These are phyloP conservation scores for Oncorhynchus gorbuscha DNA, from an alignment of 2,113 vertebrate species.

Conservation along the genomic window DNA sequence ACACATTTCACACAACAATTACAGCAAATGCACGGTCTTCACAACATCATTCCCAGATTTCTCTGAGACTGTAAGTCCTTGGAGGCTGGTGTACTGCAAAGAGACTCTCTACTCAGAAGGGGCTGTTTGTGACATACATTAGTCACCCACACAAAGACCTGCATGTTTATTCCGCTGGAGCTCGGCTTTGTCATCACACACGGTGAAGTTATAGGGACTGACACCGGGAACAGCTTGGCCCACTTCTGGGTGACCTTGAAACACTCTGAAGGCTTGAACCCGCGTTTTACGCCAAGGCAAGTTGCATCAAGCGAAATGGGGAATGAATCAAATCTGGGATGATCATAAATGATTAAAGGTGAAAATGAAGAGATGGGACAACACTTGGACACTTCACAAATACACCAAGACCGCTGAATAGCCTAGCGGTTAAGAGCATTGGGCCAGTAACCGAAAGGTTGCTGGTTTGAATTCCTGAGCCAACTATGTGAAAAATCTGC, in stretches of 20 bases:
- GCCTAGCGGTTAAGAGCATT: too few relatives aligned
- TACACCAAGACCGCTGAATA: constrained; percentile 19
- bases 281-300: constrained; percentile 19
- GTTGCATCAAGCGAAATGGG: constrained; percentile 28
- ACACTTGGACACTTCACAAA: constrained; percentile 15
- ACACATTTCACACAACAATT: too few relatives aligned
- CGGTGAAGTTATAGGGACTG: constrained; percentile 63
- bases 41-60: too few relatives aligned
- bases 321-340: constrained; percentile 46
- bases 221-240: constrained; percentile 75
- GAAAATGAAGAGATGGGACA: constrained; percentile 25
- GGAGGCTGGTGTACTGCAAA: background rate
- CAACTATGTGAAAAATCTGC: too few relatives aligned
- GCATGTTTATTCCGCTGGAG: constrained; percentile 53
- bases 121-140: constrained; percentile 20
- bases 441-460: too few relatives aligned
- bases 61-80: too few relatives aligned
- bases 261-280: constrained; percentile 64
- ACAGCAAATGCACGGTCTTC: background rate
- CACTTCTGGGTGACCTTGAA: constrained; percentile 73
- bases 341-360: constrained; percentile 16
- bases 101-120: background rate
- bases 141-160: constrained; percentile 43
- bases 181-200: constrained; percentile 55
- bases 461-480: too few relatives aligned